phyloP scores from a whole-genome alignment of 1,140 invertebrate genomes.

The Eurosta solidaginis region DNA sequence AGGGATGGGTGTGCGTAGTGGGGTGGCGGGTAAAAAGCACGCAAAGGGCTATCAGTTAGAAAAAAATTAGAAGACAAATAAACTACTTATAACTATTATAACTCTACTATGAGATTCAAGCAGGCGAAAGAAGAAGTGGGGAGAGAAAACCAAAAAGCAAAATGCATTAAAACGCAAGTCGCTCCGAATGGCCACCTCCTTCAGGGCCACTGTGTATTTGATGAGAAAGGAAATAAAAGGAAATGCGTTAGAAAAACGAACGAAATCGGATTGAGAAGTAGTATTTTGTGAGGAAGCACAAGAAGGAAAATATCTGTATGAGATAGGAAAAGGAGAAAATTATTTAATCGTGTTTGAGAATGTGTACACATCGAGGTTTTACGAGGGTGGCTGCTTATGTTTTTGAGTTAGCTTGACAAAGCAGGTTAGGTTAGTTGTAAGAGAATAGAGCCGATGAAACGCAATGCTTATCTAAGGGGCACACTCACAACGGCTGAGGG shows the following conservation, averaged over 20 bases:
- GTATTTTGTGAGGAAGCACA: neutral
- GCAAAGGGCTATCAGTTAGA: neutral
- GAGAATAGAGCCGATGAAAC: no score
- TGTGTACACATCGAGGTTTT: slow-evolving; percentile 2
- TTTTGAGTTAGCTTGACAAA: no score
- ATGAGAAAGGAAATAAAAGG: neutral
- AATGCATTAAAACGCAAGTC: neutral
- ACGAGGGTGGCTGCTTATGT: no score
- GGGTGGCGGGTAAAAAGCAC: neutral
- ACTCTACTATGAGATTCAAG: neutral
- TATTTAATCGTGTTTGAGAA: slow-evolving; percentile 11
- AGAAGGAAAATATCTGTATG: neutral
- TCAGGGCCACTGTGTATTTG: neutral
- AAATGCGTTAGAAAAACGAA: neutral
- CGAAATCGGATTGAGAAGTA: neutral
- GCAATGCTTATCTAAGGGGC: no score
- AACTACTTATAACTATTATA: neutral
- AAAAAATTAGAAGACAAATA: neutral
- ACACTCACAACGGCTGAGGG: no score
- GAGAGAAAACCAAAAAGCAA: neutral
- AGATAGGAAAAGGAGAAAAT: neutral
- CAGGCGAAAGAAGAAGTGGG: no score
- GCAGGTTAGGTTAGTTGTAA: no score
- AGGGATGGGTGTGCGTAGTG: neutral
- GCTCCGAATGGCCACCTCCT: neutral